Evolutionary conservation across 2,797 vertebrate genomes (phyloP), one percentile per base, ranked within the genome.

Genomic region (Neostethus bicornis): DNA sequence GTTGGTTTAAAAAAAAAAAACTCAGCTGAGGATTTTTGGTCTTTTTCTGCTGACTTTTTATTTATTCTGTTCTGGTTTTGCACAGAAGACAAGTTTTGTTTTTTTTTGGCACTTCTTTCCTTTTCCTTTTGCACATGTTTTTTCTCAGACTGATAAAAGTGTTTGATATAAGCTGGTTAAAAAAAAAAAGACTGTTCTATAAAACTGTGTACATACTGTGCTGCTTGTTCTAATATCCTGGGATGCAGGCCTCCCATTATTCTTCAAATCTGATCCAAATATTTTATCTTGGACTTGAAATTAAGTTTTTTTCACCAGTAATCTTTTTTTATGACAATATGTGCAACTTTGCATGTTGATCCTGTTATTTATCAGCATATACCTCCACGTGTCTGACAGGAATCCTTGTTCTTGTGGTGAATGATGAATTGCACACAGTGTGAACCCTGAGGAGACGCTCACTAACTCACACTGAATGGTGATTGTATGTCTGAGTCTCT

Each of bases 161-260:
- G 81, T 58, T 73, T 73, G 42, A 47, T 50, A 61, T 77, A 63
- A 83, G 61, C 62, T 78, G n/a, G n/a, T n/a, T 23, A 32, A 66
- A 51, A 54, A 42, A 41, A 60, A 51, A 79, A 63, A 56, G 73
- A 72, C 80, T 87, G 80, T 84, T 53, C 54, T 66, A 58, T 45
- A 24, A 74, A 62, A 31, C 39, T 61, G 47, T 74, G 28, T 31
- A 31, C n/a, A n/a, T n/a, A n/a, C n/a, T n/a, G n/a, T n/a, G n/a
- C n/a, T n/a, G n/a, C n/a, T n/a, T 49, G 17, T 37, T 60, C 57
- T 65, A 47, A 41, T 44, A 56, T 43, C 73, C 32, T 47, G 57
- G 77, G 82, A 86, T 79, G 84, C 87, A 81, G 88, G 83, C 84
- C 84, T 87, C 88, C 85, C 85, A 56, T 80, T 58, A 42, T 55